These are phyloP conservation scores for Tachyglossus aculeatus DNA, from an alignment of 2,797 vertebrate species.

Conservation along the genomic window DNA sequence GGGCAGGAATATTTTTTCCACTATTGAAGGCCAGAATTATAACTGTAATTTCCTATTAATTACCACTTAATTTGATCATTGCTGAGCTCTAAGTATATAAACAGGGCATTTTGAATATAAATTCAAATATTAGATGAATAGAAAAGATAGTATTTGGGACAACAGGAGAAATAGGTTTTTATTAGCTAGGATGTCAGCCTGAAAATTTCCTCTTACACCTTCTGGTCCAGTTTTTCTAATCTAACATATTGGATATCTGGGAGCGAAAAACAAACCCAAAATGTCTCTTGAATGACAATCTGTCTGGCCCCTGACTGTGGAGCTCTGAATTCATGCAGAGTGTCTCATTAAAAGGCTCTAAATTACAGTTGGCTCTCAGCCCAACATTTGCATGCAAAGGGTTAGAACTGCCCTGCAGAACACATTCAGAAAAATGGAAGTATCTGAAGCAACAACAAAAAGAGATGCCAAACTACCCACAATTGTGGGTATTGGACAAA, in stretches of 20 bases:
- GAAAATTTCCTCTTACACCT: neutral
- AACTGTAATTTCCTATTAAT: neutral
- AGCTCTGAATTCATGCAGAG: conserved; percentile 39
- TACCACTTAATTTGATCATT: neutral
- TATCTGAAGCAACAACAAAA: neutral
- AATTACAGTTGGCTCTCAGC: conserved; percentile 31
- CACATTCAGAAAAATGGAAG: neutral
- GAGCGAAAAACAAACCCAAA: neutral
- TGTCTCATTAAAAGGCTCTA: conserved; percentile 41
- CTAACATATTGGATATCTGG: neutral
- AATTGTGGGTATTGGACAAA: neutral
- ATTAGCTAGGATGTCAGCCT: neutral
- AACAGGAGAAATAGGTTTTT: neutral
- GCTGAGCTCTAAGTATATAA: neutral
- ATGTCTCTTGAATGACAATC: conserved; percentile 12
- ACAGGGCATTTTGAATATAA: neutral
- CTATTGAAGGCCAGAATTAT: too few species aligned
- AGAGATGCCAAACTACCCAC: neutral
- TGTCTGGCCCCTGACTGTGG: neutral
- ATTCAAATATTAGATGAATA: neutral
- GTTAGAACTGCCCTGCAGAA: neutral
- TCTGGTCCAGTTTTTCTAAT: neutral
- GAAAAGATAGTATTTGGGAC: neutral
- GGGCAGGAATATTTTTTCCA: too few species aligned
- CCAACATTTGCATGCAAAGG: conserved; percentile 15